Evolutionary conservation across 2,888 invertebrate species (phyloP).

Genomic region (Acanthococcus lagerstroemiae): DNA sequence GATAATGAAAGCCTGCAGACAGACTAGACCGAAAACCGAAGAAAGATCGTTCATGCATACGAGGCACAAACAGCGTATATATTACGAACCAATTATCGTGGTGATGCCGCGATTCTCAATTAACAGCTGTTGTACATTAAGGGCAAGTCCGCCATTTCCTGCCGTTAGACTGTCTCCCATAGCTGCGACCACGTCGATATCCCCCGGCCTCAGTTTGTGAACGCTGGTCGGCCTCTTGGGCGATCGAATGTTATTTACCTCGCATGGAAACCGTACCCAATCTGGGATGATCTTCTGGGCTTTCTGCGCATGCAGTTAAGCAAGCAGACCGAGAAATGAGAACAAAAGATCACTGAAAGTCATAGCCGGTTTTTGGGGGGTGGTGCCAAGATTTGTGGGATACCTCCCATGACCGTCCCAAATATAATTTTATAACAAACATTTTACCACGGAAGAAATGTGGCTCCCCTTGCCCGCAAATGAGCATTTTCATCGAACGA

Average conservation of each 20-base stretch:
- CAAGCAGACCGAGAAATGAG: no score
- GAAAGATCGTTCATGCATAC: no score
- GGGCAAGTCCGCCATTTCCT: slow-evolving; percentile 48
- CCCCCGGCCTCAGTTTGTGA: slow-evolving; percentile 51
- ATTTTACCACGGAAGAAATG: no score
- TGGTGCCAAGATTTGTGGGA: no score
- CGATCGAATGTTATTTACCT: slow-evolving; percentile 40
- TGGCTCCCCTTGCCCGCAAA: no score
- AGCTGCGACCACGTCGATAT: slow-evolving; percentile 51
- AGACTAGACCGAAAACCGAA: no score
- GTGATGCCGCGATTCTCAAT: slow-evolving; percentile 46
- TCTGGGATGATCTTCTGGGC: slow-evolving; percentile 39
- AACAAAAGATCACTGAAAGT: neutral
- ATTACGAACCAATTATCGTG: slow-evolving; percentile 43
- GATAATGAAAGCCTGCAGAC: no score
- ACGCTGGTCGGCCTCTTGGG: slow-evolving; percentile 46
- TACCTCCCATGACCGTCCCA: no score
- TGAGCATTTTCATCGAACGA: no score
- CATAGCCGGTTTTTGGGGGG: neutral
- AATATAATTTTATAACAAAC: no score
- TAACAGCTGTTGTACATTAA: slow-evolving; percentile 42
- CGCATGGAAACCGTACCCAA: slow-evolving; percentile 42
- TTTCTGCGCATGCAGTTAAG: no score
- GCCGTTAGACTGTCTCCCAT: slow-evolving; percentile 54
- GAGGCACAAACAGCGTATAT: no score